Conservation (phyloP, 37 sponge, comb jelly and placozoan genomes). For the Aplysina aerophoba region DNA sequence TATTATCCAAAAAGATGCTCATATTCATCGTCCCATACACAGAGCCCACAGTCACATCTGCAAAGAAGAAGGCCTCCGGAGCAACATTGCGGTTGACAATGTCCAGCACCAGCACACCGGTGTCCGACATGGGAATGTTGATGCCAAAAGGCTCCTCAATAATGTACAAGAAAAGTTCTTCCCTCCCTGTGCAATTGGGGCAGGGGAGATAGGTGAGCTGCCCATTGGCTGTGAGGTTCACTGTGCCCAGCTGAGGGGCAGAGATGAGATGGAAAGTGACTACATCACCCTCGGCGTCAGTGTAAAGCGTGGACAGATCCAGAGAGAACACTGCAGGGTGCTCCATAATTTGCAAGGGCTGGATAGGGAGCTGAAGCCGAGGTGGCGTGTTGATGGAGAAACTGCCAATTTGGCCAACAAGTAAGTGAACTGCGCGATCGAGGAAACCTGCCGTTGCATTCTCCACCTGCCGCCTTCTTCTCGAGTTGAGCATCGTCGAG, state of each 20-base stretch:
- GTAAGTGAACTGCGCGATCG: conserved; percentile 65
- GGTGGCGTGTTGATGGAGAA: conserved; percentile 81
- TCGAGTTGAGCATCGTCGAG: not conserved
- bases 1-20: conserved; percentile 49
- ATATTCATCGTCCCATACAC: not conserved
- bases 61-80: conserved; percentile 61
- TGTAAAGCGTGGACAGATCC: conserved; percentile 41
- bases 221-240: conserved; percentile 49
- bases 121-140: conserved; percentile 43
- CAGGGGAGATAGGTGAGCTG: conserved; percentile 74
- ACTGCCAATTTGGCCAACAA: conserved; percentile 67
- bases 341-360: conserved; percentile 35
- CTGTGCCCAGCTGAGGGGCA: conserved; percentile 59
- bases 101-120: conserved; percentile 32
- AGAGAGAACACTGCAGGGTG: not conserved
- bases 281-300: conserved; percentile 63
- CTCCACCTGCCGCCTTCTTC: conserved; percentile 40
- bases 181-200: conserved; percentile 69
- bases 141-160: conserved; percentile 53
- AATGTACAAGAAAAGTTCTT: conserved; percentile 45
- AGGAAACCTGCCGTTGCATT: conserved; percentile 19
- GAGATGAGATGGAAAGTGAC: conserved; percentile 69
- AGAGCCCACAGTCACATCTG: not conserved
- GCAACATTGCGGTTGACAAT: conserved; percentile 58
- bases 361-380: conserved; percentile 41